phyloP scores from a whole-genome alignment of 1,140 invertebrate species.

The Latrodectus geometricus region DNA sequence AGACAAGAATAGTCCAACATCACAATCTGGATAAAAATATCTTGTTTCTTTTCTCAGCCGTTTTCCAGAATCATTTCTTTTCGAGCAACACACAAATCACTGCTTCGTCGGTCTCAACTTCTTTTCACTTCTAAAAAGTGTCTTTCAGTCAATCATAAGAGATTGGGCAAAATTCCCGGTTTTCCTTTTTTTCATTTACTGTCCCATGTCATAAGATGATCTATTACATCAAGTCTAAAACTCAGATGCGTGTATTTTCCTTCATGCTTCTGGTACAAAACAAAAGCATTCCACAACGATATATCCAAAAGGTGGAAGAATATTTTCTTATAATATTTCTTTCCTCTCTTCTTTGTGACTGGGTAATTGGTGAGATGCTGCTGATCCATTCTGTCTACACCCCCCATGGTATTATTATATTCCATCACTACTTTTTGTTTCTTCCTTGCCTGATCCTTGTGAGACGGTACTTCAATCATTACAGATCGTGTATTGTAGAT shows the following conservation, averaged over 20 bases:
- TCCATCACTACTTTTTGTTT: too few species aligned
- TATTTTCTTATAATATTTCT: slow-evolving; percentile 30
- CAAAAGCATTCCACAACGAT: slow-evolving; percentile 41
- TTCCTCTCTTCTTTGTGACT: slow-evolving; percentile 27
- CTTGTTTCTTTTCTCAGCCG: slow-evolving; percentile 19
- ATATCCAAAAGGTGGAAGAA: slow-evolving; percentile 38
- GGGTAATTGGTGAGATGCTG: too few species aligned
- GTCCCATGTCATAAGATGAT: slow-evolving; percentile 10
- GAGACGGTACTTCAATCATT: too few species aligned
- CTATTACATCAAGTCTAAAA: slow-evolving; percentile 21
- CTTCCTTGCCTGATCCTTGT: too few species aligned
- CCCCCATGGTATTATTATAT: too few species aligned
- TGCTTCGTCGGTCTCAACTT: slow-evolving; percentile 2
- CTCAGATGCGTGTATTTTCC: slow-evolving; percentile 25
- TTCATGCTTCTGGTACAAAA: slow-evolving; percentile 29
- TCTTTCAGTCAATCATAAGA: slow-evolving; percentile 15
- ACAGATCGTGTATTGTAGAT: too few species aligned
- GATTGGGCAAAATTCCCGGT: slow-evolving; percentile 26
- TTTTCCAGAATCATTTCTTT: slow-evolving; percentile 18
- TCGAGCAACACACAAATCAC: slow-evolving; percentile 21
- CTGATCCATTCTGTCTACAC: too few species aligned
- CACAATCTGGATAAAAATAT: slow-evolving; percentile 45
- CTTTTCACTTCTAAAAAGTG: slow-evolving; percentile 24
- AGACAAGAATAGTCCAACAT: background rate
- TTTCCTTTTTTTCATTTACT: background rate